These are phyloP conservation scores for Ara ararauna DNA, from an alignment of 2,797 vertebrate genomes.

Conservation along the genomic window DNA sequence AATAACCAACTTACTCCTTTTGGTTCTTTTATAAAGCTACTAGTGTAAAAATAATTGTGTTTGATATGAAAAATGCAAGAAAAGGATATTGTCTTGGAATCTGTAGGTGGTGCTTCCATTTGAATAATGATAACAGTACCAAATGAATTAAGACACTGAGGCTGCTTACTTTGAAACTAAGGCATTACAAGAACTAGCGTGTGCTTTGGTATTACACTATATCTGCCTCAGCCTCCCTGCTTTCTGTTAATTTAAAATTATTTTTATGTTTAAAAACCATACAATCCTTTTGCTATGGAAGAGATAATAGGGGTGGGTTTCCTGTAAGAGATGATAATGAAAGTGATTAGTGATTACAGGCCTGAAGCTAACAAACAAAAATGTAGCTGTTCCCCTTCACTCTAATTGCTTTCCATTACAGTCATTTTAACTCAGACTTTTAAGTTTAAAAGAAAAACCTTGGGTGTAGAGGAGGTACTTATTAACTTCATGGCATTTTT, in stretches of 20 bases:
- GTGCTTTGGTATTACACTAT: not conserved
- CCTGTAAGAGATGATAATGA: not conserved
- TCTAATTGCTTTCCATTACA: not conserved
- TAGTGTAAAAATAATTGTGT: not conserved
- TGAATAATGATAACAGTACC: not conserved
- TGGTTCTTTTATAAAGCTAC: not conserved
- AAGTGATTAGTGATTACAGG: not conserved
- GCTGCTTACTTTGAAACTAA: not conserved
- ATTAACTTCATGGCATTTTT: not conserved
- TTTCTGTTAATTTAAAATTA: not conserved
- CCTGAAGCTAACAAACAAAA: not conserved
- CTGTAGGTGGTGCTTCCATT: not conserved
- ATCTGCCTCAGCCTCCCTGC: not conserved
- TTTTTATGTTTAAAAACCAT: not conserved
- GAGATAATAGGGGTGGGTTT: not conserved
- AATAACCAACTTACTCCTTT: not conserved
- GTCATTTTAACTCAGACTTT: not conserved
- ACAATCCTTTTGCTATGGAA: not conserved
- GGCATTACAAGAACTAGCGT: not conserved
- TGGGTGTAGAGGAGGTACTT: not conserved
- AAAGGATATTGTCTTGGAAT: not conserved
- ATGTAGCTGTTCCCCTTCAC: not conserved
- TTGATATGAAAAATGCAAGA: not conserved
- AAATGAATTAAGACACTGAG: not conserved
- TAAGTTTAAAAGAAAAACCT: not conserved